Evolutionary conservation across 2,888 invertebrate species (phyloP), one percentile per base, ranked within the genome.

Genomic region (Lingula anatina): DNA sequence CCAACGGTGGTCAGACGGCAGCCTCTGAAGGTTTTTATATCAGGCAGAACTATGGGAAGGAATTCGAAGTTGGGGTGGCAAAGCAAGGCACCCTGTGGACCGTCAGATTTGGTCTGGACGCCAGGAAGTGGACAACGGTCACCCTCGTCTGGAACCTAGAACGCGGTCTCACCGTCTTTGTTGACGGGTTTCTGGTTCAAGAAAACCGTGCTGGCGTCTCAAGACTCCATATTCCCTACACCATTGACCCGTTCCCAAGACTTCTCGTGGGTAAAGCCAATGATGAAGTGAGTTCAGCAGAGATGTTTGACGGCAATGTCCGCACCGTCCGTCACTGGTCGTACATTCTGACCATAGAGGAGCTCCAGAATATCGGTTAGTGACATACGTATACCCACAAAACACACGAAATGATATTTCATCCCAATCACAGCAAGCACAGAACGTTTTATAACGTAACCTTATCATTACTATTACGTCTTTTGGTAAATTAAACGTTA

Each of bases 1-100:
- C 65, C 23, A 64, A 54, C 25, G 73, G 73, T 12, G 75, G 72
- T 3, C 64, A 70, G 50, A 60, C 58, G 1, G 46, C 56, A 18
- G 53, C 61, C 42, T 67, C 70, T 0, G 61, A 70, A 12, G 74
- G 74, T 21, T 56, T 66, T 39, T 73, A 68, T 57, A 42, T 73
- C 9, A 42, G 55, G 5, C 63, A 65, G 53, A 57, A 59, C 38
- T 64, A 54, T 44, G 70, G 68, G 2, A 57, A 65, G 50, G 70
- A 73, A 52, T 68, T 63, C 45, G 68, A 69, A 39, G 54, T 67
- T 7, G 71, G 70, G 1, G 63, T 72, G 4, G 55, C 65, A 3
- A 41, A 47, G 21, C 57, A 50, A 2, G 55, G 53, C 15, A 46
- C 47, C 4, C 27, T 53, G 1, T 73, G 73, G 73, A 47, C 44